These are phyloP conservation scores for Elymnias hypermnestra DNA, from an alignment of 1,140 invertebrate genomes.

Conservation along the genomic window DNA sequence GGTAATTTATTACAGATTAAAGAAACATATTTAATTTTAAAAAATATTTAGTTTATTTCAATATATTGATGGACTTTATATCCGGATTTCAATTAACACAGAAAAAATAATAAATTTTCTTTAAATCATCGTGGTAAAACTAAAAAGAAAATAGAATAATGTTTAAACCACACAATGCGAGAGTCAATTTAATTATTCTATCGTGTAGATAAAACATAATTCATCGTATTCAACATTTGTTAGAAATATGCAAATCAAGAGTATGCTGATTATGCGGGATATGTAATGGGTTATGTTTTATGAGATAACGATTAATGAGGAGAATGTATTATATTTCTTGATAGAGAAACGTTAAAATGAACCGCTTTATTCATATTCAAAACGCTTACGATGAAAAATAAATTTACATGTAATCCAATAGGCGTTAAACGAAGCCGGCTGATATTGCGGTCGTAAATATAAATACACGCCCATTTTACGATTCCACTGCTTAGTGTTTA, in stretches of 20 bases:
- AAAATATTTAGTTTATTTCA: too few species aligned
- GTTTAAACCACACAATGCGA: too few species aligned
- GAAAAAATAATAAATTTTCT: too few species aligned
- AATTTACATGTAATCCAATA: slow-evolving; percentile 17
- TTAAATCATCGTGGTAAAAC: too few species aligned
- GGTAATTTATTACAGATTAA: too few species aligned
- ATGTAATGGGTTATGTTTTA: slow-evolving; percentile 16
- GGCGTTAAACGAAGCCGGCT: slow-evolving; percentile 16
- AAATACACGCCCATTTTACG: slow-evolving; percentile 12
- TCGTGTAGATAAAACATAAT: slow-evolving; percentile 4
- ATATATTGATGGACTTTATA: too few species aligned
- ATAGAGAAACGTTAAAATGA: slow-evolving; percentile 1
- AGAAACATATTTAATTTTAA: too few species aligned
- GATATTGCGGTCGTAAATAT: slow-evolving; percentile 23
- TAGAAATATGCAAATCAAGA: slow-evolving; percentile 44
- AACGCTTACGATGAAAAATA: slow-evolving; percentile 14
- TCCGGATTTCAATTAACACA: too few species aligned
- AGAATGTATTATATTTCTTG: slow-evolving; percentile 18
- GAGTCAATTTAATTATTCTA: too few species aligned
- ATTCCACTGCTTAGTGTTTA: slow-evolving; percentile 9
- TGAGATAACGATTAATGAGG: slow-evolving; percentile 18
- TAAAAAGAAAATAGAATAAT: too few species aligned
- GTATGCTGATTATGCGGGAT: slow-evolving; percentile 18
- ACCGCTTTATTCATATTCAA: slow-evolving; percentile 3
- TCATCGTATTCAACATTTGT: slow-evolving; percentile 46